Conservation (phyloP, 2,797 vertebrate genomes). For the Sebastiscus albofasciatus region DNA sequence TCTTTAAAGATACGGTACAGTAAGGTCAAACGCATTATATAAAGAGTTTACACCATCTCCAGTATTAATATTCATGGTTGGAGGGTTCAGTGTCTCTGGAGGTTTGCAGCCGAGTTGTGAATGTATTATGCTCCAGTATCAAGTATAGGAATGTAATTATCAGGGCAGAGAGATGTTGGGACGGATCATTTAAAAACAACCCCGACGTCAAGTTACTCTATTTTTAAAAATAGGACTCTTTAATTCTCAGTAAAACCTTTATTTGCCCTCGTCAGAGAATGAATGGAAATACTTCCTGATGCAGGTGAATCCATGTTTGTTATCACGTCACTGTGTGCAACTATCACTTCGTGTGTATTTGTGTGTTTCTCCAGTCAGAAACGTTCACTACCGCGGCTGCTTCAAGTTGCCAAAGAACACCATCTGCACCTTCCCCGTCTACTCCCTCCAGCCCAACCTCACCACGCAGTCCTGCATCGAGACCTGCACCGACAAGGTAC, state of each 20-base stretch:
- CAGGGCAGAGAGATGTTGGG: neutral
- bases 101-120: constrained; percentile 39
- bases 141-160: constrained; percentile 20
- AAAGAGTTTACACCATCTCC: constrained; percentile 32
- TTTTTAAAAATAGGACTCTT: neutral
- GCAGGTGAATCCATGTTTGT: neutral
- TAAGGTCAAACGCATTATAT: constrained; percentile 28
- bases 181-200: constrained; percentile 10
- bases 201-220: neutral
- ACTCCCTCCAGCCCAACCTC: constrained; percentile 85
- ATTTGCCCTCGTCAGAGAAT: neutral
- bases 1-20: constrained; percentile 2
- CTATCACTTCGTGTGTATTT: neutral
- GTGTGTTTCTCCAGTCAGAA: constrained; percentile 79
- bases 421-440: constrained; percentile 84
- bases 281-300: neutral
- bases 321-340: neutral
- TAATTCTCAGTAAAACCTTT: neutral
- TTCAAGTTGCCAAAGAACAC: constrained; percentile 87
- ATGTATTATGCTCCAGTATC: constrained; percentile 23
- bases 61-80: constrained; percentile 52
- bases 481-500: constrained; percentile 95
- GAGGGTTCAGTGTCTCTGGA: constrained; percentile 36
- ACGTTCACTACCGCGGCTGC: constrained; percentile 91
- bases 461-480: constrained; percentile 91